Base-by-base conservation (phyloP, 2,797 vertebrate genomes). In the Platyrinchus mystaceus region DNA sequence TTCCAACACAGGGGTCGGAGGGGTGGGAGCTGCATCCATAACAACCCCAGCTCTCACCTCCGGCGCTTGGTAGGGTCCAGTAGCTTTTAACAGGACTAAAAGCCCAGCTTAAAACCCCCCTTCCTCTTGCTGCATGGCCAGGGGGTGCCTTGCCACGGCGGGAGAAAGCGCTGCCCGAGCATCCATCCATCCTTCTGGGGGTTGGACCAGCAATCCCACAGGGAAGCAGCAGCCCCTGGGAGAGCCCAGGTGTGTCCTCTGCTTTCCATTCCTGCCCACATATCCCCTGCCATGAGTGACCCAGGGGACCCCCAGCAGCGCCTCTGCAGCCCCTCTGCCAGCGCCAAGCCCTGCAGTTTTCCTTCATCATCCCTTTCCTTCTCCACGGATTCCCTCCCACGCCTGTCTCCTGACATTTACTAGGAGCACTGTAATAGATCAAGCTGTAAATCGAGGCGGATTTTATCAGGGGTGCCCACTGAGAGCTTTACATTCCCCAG, bases 81-180 rank as follows among this genome's bases (percentile, higher is more conserved):
- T 2, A 85, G 95, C 95, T 97, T 94, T 95, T 93, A 95, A 93
- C 94, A 95, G 93, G 87, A 95, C 94, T 95, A 96, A 97, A 96
- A 96, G 94, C 92, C 73, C 80, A 93, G 91, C 95, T 96, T 97
- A 22, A 53, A 87, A 91, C 63, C 44, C 52, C 47, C 75, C 23
- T 52, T 75, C n/a, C 77, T 62, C 24, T 88, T 5, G 34, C 90
- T 76, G 86, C 90, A 89, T 39, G 68, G 70, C 23, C 32, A 37
- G 28, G 69, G 64, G 44, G 36, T 66, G 87, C 58, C 39, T 86
- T 79, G 84, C 83, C 17, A 1, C 1, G 2, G 53, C 3, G 15
- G 75, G 74, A 78, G 14, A 43, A 64, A 81, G 56, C 1, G 2
- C 27, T 92, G 62, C 70, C 75, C 2, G 2, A 87, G 66, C 60